Evolutionary conservation across 1,140 invertebrate genomes (phyloP).

Genomic region (Maniola jurtina): DNA sequence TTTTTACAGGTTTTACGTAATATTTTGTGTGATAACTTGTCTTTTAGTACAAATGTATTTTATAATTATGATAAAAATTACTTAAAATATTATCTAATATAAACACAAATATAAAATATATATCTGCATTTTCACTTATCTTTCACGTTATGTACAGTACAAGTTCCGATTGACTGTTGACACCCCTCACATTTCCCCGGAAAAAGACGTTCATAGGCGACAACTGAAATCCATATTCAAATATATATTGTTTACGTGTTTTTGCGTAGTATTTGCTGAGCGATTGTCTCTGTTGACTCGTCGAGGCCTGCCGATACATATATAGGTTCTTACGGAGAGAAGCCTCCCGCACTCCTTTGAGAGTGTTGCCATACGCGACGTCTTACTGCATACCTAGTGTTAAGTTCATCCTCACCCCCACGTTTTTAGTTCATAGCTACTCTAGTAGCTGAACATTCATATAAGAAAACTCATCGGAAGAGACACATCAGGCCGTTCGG

Average conservation of each 20-base stretch:
- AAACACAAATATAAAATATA: no score
- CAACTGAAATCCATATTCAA: conserved; percentile 60
- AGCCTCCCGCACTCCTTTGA: conserved; percentile 52
- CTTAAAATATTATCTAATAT: no score
- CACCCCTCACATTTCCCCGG: conserved; percentile 24
- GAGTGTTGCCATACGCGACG: conserved; percentile 56
- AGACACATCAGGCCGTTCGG: conserved; percentile 54
- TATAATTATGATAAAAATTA: no score
- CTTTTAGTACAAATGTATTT: no score
- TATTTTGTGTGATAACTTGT: conserved; percentile 49
- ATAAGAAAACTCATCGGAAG: conserved; percentile 30
- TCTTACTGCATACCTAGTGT: conserved; percentile 36
- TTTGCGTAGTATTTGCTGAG: conserved; percentile 64
- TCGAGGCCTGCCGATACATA: conserved; percentile 52
- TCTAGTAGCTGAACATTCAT: conserved; percentile 61
- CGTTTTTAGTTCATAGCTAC: conserved; percentile 66
- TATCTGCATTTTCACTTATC: no score
- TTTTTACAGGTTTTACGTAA: conserved; percentile 64
- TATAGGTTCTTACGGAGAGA: conserved; percentile 47
- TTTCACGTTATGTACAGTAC: not conserved
- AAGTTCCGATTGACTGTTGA: not conserved
- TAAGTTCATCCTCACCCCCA: conserved; percentile 58
- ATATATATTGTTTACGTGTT: conserved; percentile 68
- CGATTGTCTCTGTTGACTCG: conserved; percentile 59
- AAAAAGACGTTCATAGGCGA: conserved; percentile 36